A percentile compares a stretch with the other conserved stretches of the same genome.
These are phyloP conservation scores for Oligia fasciuncula DNA, from an alignment of 2,888 invertebrate genomes.

Conservation along the genomic window DNA sequence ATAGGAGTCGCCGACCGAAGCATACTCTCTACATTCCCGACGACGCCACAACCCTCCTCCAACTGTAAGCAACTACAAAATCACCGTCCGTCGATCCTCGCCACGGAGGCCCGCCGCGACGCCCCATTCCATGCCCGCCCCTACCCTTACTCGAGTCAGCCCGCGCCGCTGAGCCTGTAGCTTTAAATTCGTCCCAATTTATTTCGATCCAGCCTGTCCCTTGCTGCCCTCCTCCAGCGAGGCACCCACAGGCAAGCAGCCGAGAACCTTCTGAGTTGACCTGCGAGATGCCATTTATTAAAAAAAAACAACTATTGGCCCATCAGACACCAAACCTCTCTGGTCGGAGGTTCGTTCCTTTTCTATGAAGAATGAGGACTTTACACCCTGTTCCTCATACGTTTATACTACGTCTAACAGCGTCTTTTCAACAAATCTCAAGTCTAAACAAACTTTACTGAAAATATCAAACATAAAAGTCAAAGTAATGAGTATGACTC, in stretches of 20 bases:
- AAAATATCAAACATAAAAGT: constrained; percentile 45
- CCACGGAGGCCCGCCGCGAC: no score
- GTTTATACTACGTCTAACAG: neutral
- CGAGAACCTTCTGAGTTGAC: no score
- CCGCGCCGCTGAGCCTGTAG: neutral
- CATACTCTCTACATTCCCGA: no score
- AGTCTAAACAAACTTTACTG: constrained; percentile 17
- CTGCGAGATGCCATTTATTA: neutral
- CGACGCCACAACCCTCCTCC: no score
- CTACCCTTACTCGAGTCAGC: no score
- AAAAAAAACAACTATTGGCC: neutral
- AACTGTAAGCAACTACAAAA: no score
- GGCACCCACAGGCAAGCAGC: neutral
- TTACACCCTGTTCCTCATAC: neutral
- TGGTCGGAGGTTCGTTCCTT: neutral
- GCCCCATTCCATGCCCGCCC: no score
- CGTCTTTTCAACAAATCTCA: constrained; percentile 19
- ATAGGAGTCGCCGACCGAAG: no score
- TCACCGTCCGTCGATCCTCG: no score
- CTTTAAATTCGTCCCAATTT: neutral
- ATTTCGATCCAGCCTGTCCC: no score
- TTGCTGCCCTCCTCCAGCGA: no score
- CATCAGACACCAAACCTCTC: no score
- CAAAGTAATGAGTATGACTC: constrained; percentile 33
- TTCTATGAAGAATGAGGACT: neutral